A percentile compares a stretch with the other conserved stretches of the same genome.
These are phyloP conservation scores for Heliocidaris tuberculata DNA, from an alignment of 35 echinoderm and acorn worm genomes.

Conservation along the genomic window DNA sequence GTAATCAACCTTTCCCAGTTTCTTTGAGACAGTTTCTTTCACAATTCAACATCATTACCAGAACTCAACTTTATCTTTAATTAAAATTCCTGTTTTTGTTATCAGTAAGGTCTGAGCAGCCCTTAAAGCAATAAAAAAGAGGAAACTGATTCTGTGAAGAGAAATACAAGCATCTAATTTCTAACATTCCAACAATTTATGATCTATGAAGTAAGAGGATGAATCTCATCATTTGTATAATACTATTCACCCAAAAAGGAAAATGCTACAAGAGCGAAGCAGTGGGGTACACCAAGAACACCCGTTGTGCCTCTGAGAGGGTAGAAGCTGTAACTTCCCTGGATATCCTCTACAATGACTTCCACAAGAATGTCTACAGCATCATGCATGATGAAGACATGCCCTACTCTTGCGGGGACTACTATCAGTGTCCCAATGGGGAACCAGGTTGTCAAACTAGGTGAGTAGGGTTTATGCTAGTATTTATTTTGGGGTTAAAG, in stretches of 20 bases:
- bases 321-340: constrained; percentile 93
- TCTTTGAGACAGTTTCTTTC: too few species aligned
- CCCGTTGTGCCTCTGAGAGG: constrained; percentile 80
- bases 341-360: constrained; percentile 96
- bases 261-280: constrained; percentile 84
- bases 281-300: constrained; percentile 53
- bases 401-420: constrained; percentile 67
- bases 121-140: too few species aligned
- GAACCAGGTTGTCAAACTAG: constrained; percentile 79
- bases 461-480: constrained; percentile 35
- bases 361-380: constrained; percentile 88
- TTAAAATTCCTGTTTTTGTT: too few species aligned
- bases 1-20: too few species aligned
- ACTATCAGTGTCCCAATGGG: constrained; percentile 83
- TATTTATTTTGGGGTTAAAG: neutral
- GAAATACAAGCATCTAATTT: too few species aligned
- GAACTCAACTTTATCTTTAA: too few species aligned
- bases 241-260: constrained; percentile 25
- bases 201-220: too few species aligned
- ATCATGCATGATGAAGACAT: constrained; percentile 84
- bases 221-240: neutral
- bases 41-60: too few species aligned
- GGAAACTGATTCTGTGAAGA: too few species aligned
- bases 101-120: too few species aligned
- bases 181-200: too few species aligned